Evolutionary conservation across 2,113 vertebrate species (phyloP).

Genomic region (Hippocampus mohnikei): DNA sequence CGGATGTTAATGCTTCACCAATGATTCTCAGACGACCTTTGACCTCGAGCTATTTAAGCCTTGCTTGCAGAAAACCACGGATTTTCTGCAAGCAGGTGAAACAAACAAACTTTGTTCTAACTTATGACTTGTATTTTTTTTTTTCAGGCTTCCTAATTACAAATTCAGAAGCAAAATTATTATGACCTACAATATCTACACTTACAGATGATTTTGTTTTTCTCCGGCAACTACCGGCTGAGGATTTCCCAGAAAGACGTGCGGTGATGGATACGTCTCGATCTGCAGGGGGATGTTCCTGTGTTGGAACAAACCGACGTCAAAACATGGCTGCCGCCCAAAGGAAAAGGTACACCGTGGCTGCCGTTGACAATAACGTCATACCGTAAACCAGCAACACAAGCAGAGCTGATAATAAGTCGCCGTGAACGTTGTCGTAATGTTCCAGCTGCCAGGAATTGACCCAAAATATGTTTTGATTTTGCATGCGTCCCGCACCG

Average conservation of each 20-base stretch:
- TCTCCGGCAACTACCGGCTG: background rate
- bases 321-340: conserved; percentile 37
- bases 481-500: background rate
- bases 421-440: background rate
- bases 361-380: background rate
- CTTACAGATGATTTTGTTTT: background rate
- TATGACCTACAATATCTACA: background rate
- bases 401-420: background rate
- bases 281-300: conserved; percentile 34
- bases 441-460: background rate
- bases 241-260: conserved; percentile 20
- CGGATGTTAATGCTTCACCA: conserved; percentile 66
- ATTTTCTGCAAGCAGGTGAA: conserved; percentile 39
- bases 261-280: conserved; percentile 40
- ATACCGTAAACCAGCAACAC: background rate
- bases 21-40: conserved; percentile 51
- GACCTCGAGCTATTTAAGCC: conserved; percentile 29
- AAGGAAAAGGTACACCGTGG: conserved; percentile 44
- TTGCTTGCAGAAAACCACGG: conserved; percentile 1
- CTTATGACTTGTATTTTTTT: too few species aligned
- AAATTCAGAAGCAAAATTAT: background rate
- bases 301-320: conserved; percentile 26
- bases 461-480: background rate
- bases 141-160: background rate
- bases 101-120: background rate